Conservation (phyloP, 2,888 invertebrate genomes). For the Trimorus sp. region DNA sequence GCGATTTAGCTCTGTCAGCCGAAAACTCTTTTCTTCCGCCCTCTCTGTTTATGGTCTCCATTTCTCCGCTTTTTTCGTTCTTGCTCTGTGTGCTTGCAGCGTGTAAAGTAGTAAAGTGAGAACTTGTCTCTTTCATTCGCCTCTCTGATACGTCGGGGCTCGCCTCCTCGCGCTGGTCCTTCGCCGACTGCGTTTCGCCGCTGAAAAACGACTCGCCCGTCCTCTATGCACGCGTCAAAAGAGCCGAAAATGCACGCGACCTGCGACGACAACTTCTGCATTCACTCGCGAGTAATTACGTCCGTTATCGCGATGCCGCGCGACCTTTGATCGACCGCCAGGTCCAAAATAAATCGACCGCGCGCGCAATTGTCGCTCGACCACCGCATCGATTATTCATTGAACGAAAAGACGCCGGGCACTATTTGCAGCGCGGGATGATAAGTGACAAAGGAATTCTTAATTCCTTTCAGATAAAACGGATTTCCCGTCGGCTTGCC, state of each 20-base stretch:
- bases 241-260: slow-evolving; percentile 20
- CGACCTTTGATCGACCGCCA: slow-evolving; percentile 5
- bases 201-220: slow-evolving; percentile 51
- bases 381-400: slow-evolving; percentile 30
- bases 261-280: slow-evolving; percentile 6
- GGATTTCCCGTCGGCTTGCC: slow-evolving; percentile 70
- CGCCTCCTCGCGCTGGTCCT: slow-evolving; percentile 48
- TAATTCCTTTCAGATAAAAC: slow-evolving; percentile 75
- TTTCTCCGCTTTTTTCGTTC: slow-evolving; percentile 68
- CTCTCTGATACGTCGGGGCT: slow-evolving; percentile 42
- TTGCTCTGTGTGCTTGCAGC: slow-evolving; percentile 68
- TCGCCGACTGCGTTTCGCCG: slow-evolving; percentile 38
- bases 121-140: slow-evolving; percentile 70
- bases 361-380: slow-evolving; percentile 13
- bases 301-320: slow-evolving; percentile 12
- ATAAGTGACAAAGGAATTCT: slow-evolving; percentile 76
- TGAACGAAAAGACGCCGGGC: slow-evolving; percentile 1
- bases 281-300: slow-evolving; percentile 40
- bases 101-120: slow-evolving; percentile 75
- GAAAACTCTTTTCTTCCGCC: slow-evolving; percentile 68
- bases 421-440: slow-evolving; percentile 59
- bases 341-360: neutral
- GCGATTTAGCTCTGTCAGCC: slow-evolving; percentile 73
- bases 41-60: slow-evolving; percentile 68
- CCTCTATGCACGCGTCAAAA: slow-evolving; percentile 49